These are phyloP conservation scores for Pogonomyrmex barbatus DNA, from an alignment of 1,140 invertebrate species.

Conservation along the genomic window DNA sequence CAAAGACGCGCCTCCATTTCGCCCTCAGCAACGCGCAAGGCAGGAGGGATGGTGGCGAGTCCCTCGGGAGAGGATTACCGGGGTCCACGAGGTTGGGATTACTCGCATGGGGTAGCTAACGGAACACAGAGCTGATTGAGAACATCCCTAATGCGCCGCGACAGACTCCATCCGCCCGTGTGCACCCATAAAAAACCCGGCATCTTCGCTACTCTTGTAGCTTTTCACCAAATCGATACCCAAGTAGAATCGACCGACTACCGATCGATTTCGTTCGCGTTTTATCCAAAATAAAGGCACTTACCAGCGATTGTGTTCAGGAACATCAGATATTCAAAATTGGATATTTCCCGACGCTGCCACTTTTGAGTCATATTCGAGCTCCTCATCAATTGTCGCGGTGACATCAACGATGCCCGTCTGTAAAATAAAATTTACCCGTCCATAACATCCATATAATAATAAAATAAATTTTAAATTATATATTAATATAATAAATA, in stretches of 20 bases:
- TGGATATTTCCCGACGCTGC: slow-evolving; percentile 99
- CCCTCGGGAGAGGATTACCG: slow-evolving; percentile 79
- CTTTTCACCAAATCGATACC: slow-evolving; percentile 11
- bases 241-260: slow-evolving; percentile 41
- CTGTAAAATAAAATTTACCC: slow-evolving; percentile 85
- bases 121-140: slow-evolving; percentile 85
- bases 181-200: slow-evolving; percentile 76
- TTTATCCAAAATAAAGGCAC: slow-evolving; percentile 73
- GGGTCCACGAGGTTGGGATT: slow-evolving; percentile 77
- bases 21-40: slow-evolving; percentile 53
- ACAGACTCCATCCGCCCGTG: slow-evolving; percentile 85
- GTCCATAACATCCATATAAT: neutral
- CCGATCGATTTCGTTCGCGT: slow-evolving; percentile 26
- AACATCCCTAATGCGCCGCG: slow-evolving; percentile 85
- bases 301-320: slow-evolving; percentile 99
- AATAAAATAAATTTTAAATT: neutral
- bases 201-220: slow-evolving; percentile 48
- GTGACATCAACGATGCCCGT: slow-evolving; percentile 98
- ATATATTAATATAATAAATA: neutral
- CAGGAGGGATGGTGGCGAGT: slow-evolving; percentile 58
- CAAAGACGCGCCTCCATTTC: slow-evolving; percentile 72
- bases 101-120: slow-evolving; percentile 80
- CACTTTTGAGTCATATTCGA: slow-evolving; percentile 99
- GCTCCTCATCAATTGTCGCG: slow-evolving; percentile 98
- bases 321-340: slow-evolving; percentile 99